Base-by-base conservation (phyloP, 2,113 vertebrate species). In the Melospiza melodia region DNA sequence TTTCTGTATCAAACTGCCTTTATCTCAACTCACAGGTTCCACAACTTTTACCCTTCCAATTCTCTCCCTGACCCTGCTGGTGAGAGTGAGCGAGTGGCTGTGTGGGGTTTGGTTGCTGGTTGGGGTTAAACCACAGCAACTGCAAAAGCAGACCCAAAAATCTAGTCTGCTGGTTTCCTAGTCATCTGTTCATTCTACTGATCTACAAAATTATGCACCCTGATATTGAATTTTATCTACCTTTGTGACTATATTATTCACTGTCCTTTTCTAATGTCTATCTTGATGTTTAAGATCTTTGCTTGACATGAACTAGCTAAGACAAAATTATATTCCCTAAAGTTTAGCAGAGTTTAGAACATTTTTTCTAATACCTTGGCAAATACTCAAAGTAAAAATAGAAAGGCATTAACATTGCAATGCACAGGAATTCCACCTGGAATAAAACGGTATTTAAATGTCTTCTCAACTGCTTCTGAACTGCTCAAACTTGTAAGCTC, bases 51-150 rank as follows among this genome's bases (percentile, higher is more conserved):
- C 11, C 8, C 24, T 41, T 61, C 48, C 14, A 21, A 0, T 55
- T 62, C 6, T 27, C 24, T 68, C 25, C 24, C 41, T 30, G 55
- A 27, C 35, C 24, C 25, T 55, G 21, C n/a, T 76, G 30, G 21
- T 23, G 21, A 11, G 11, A 55, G n/a, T 30, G 39, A 35, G 9
- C 1, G 0, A n/a, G 39, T 0, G 1, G n/a, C 11, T 48, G 11
- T 9, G n/a, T 18, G 16, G 20, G 21, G 9, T 24, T 48, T 68
- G 30, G 21, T 15, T 61, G 17, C 24, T 68, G n/a, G 9, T 17
- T 75, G 54, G 39, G 9, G 8, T 48, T 83, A 61, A 61, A 75
- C 11, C 14, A 41, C n/a, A 81, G 15, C 11, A 79, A 19, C 23
- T 80, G 13, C 23, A 59, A 82, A 87, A 87, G 4, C 39, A 52